Percentiles rank a stretch among this genome's conserved stretches.
These are phyloP conservation scores for Thunnus albacares DNA, from an alignment of 2,797 vertebrate species.

Conservation along the genomic window DNA sequence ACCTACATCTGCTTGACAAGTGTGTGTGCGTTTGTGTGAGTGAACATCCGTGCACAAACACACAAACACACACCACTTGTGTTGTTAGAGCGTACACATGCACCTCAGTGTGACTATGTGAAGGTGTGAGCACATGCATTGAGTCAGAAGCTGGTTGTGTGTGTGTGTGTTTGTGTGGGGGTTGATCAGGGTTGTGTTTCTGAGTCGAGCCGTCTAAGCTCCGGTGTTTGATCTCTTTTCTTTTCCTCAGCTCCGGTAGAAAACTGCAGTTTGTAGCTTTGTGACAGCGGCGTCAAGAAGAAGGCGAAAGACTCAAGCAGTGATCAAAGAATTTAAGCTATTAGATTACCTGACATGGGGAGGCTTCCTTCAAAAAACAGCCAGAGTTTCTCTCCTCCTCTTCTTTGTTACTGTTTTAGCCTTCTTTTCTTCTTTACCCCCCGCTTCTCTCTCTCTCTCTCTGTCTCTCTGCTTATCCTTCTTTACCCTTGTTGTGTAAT, in stretches of 20 bases:
- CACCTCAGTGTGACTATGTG: neutral
- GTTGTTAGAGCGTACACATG: too few relatives aligned
- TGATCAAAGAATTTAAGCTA: constrained; percentile 47
- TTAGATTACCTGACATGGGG: constrained; percentile 27
- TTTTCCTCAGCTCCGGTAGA: neutral
- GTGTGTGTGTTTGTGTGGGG: constrained; percentile 7
- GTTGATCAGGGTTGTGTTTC: constrained; percentile 31
- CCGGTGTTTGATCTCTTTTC: constrained; percentile 31
- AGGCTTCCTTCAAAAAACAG: constrained; percentile 14
- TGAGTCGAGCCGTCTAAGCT: constrained; percentile 5
- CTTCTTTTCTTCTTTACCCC: neutral
- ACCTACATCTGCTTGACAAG: constrained; percentile 58
- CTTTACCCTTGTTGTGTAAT: constrained; percentile 5
- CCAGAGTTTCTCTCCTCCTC: neutral
- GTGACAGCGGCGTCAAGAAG: neutral
- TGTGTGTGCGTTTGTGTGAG: neutral
- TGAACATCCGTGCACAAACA: neutral
- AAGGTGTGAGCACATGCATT: neutral
- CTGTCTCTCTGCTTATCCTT: neutral
- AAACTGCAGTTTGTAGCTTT: constrained; percentile 33
- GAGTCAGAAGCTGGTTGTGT: too few relatives aligned
- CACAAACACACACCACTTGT: too few relatives aligned
- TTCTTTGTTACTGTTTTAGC: constrained; percentile 27
- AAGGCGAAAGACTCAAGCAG: neutral
- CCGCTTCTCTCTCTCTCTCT: neutral